Conservation (phyloP, 1,140 invertebrate genomes). For the Sminthurides bifidus region DNA sequence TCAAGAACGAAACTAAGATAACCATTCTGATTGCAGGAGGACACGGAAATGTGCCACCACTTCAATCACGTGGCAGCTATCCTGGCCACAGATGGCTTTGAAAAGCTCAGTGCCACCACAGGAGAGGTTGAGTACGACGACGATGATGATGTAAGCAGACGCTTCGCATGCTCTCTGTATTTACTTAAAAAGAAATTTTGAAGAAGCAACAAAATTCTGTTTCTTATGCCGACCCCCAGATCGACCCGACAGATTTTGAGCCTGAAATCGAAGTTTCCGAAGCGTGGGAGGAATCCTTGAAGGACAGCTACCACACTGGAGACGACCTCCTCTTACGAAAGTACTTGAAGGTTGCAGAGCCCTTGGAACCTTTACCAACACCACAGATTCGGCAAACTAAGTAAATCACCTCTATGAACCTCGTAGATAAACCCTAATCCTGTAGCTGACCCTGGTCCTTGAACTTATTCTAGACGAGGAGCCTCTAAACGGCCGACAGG, state of each 20-base stretch:
- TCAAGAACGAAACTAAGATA: too few species aligned
- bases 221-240: slow-evolving; percentile 1
- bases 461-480: too few species aligned
- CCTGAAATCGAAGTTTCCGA: slow-evolving; percentile 25
- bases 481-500: too few species aligned
- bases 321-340: slow-evolving; percentile 24
- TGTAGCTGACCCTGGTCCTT: too few species aligned
- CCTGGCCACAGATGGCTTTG: slow-evolving; percentile 6
- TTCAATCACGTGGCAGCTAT: slow-evolving; percentile 18
- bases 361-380: too few species aligned
- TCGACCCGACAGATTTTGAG: slow-evolving; percentile 27
- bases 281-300: slow-evolving; percentile 13
- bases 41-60: slow-evolving; percentile 17
- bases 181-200: not conserved
- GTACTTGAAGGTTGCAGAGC: slow-evolving; percentile 10
- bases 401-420: too few species aligned
- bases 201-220: not conserved
- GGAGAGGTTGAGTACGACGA: slow-evolving; percentile 30
- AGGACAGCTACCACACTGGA: slow-evolving; percentile 9
- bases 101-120: slow-evolving; percentile 6
- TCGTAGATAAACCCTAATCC: too few species aligned
- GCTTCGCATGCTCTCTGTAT: too few species aligned
- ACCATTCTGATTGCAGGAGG: not conserved
- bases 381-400: too few species aligned
- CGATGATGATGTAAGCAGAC: slow-evolving; percentile 16